Evolutionary conservation across 1,140 invertebrate species (phyloP).

Genomic region (Magallana ariakensis): DNA sequence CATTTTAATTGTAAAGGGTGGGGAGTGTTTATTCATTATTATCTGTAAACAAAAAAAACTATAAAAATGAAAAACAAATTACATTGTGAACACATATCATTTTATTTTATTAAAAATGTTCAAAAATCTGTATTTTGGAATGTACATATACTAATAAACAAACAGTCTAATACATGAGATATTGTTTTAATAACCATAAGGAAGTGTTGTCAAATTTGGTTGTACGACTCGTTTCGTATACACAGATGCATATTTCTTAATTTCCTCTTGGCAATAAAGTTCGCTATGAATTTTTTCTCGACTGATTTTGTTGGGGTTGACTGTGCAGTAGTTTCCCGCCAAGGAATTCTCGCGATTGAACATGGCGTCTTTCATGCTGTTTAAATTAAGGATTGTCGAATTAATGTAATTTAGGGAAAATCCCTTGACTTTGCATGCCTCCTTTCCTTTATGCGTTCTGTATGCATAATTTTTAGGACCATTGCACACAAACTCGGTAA

Average conservation of each 20-base stretch:
- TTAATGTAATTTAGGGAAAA: conserved; percentile 56
- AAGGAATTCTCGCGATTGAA: neutral
- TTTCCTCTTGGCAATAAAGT: conserved; percentile 41
- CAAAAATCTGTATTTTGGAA: too few species aligned
- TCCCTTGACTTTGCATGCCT: conserved; percentile 57
- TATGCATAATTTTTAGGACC: conserved; percentile 62
- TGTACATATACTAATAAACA: too few species aligned
- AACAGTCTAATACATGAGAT: too few species aligned
- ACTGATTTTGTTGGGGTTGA: conserved; percentile 38
- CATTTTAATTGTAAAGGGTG: neutral
- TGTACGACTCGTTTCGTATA: conserved; percentile 45
- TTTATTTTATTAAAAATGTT: too few species aligned
- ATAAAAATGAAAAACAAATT: too few species aligned
- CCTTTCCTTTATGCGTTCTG: conserved; percentile 36
- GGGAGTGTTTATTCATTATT: neutral
- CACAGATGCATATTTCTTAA: conserved; percentile 43
- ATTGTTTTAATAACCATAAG: conserved; percentile 41
- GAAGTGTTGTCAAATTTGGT: conserved; percentile 23
- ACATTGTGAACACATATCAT: too few species aligned
- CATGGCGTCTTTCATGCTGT: conserved; percentile 46
- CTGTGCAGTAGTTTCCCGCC: conserved; percentile 1
- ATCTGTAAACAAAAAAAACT: too few species aligned
- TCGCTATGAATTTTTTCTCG: conserved; percentile 33
- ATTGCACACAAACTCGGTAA: conserved; percentile 47
- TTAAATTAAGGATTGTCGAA: conserved; percentile 46